phyloP scores from a whole-genome alignment of 2,113 vertebrate species.

The Muntiacus muntjak region DNA sequence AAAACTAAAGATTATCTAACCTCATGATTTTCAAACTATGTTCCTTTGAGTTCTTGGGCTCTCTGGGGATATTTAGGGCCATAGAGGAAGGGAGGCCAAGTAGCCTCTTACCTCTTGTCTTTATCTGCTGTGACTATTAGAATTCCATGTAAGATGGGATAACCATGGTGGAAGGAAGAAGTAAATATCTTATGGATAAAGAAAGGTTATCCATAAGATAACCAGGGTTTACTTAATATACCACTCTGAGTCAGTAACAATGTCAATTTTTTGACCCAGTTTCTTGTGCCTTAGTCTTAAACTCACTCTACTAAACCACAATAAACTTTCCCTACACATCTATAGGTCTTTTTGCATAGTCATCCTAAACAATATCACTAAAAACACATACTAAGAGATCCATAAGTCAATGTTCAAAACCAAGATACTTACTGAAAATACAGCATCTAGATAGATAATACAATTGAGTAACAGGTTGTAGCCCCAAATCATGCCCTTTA shows the following conservation, averaged over 20 bases:
- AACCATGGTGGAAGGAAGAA: not conserved
- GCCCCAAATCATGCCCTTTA: not conserved
- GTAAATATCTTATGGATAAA: not conserved
- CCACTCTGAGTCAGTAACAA: not conserved
- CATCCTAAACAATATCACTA: not conserved
- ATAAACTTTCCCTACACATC: not conserved
- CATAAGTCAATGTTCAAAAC: not conserved
- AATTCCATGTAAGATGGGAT: not conserved
- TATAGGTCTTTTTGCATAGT: not conserved
- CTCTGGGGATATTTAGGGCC: not conserved
- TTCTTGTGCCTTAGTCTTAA: not conserved
- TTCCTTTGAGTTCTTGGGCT: not conserved
- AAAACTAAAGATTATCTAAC: not conserved
- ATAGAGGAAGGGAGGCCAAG: not conserved
- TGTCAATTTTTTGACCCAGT: not conserved
- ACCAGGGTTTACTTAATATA: not conserved
- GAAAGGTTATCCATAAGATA: not conserved
- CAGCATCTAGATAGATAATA: not conserved
- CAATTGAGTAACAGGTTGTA: not conserved
- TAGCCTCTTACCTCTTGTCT: not conserved
- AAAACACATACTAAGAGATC: not conserved
- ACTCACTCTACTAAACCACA: not conserved
- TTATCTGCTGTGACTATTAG: not conserved
- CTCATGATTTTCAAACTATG: slow-evolving; percentile 19
- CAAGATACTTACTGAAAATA: not conserved